Conservation (phyloP, 2,888 invertebrate genomes). For the Drosophila affinis region DNA sequence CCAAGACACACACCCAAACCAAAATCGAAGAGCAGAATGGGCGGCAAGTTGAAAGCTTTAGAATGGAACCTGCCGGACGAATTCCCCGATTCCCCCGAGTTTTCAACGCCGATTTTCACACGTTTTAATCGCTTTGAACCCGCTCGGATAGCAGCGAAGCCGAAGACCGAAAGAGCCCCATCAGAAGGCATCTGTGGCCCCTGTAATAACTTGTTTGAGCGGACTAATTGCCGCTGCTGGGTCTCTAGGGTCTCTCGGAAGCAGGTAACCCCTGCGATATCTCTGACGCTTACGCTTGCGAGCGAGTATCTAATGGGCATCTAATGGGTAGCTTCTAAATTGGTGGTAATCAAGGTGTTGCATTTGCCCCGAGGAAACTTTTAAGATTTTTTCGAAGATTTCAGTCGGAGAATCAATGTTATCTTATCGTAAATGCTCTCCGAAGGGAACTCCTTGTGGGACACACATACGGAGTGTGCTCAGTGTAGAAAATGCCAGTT, state of each 20-base stretch:
- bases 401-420: background rate
- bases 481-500: conserved; percentile 2
- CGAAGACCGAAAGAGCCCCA: conserved; percentile 19
- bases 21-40: conserved; percentile 12
- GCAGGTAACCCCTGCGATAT: conserved; percentile 42
- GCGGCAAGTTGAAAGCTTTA: conserved; percentile 50
- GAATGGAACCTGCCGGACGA: conserved; percentile 44
- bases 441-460: background rate
- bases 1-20: conserved; percentile 5
- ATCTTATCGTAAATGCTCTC: background rate
- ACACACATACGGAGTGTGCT: background rate
- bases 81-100: conserved; percentile 2
- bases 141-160: conserved; percentile 17
- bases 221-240: conserved; percentile 55
- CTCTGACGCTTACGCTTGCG: background rate
- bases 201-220: conserved; percentile 48
- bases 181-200: conserved; percentile 42
- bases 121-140: conserved; percentile 41
- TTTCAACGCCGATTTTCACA: conserved; percentile 18
- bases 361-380: conserved; percentile 62
- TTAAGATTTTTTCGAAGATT: background rate
- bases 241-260: conserved; percentile 29
- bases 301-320: conserved; percentile 28
- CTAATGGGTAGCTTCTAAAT: conserved; percentile 46
- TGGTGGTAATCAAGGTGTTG: conserved; percentile 76